phyloP scores from a whole-genome alignment of 2,888 invertebrate genomes.

The Ophioninae sp. region DNA sequence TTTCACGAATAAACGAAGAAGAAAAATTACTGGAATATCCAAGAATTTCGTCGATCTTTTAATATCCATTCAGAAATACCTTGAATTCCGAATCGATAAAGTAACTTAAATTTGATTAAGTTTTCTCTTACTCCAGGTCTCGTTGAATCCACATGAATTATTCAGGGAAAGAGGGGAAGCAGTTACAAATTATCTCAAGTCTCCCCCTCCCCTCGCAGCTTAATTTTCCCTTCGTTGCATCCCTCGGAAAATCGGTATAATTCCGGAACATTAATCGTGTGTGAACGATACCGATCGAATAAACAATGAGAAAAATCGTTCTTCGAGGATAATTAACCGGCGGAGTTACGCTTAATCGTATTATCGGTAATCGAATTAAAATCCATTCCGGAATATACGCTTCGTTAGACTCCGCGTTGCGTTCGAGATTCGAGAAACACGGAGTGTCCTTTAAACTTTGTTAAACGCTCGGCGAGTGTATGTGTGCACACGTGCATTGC shows the following conservation, averaged over 20 bases:
- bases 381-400: slow-evolving; percentile 30
- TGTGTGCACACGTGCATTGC: background rate
- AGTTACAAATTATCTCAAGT: no score
- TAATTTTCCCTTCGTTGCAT: background rate
- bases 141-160: no score
- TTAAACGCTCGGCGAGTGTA: background rate
- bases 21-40: no score
- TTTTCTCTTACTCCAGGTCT: no score
- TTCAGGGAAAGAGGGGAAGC: no score
- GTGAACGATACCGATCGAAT: slow-evolving; percentile 14
- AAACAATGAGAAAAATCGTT: background rate
- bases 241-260: background rate
- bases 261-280: background rate
- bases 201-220: no score
- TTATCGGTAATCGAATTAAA: slow-evolving; percentile 34
- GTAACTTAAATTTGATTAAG: no score
- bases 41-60: no score
- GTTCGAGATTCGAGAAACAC: slow-evolving; percentile 15
- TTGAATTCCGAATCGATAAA: no score
- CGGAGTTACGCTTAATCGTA: background rate
- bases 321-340: slow-evolving; percentile 31
- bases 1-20: no score
- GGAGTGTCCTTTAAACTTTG: slow-evolving; percentile 40
- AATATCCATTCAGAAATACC: no score
- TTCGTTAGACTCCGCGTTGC: slow-evolving; percentile 18